A percentile compares a stretch with the other conserved stretches of the same genome.
Evolutionary conservation across 2,113 vertebrate species (phyloP).

Genomic region (Callocephalon fimbriatum): DNA sequence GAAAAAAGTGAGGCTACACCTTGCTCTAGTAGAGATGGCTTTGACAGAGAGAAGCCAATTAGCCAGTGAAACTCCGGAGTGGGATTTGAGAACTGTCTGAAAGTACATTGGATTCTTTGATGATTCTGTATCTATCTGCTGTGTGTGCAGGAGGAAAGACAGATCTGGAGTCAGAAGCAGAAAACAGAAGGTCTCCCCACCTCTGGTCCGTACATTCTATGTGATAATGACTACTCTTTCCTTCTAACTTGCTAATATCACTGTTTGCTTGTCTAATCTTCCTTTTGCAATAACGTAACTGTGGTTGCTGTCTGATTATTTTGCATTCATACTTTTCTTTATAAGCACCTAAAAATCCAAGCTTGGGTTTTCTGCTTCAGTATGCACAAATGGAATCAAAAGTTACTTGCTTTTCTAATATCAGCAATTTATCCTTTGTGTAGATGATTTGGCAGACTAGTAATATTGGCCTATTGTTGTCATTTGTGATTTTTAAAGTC

Average conservation of each 20-base stretch:
- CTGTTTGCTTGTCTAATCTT: background rate
- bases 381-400: background rate
- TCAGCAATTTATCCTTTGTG: background rate
- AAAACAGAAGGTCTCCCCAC: background rate
- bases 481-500: background rate
- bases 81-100: background rate
- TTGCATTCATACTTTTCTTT: background rate
- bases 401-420: background rate
- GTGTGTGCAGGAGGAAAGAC: background rate
- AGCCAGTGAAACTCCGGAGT: background rate
- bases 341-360: background rate
- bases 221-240: background rate
- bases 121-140: background rate
- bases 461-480: background rate
- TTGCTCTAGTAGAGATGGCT: background rate
- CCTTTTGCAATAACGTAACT: background rate
- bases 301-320: background rate
- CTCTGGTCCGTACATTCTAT: background rate
- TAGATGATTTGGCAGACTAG: background rate
- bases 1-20: background rate
- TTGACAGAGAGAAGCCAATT: background rate
- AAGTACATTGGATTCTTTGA: background rate
- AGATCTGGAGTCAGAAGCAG: background rate
- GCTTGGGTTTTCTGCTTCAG: background rate
- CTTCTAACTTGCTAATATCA: background rate